A percentile compares a stretch with the other conserved stretches of the same genome.
Evolutionary conservation across 2,888 invertebrate species (phyloP).

Genomic region (Lasioglossum villosulum): DNA sequence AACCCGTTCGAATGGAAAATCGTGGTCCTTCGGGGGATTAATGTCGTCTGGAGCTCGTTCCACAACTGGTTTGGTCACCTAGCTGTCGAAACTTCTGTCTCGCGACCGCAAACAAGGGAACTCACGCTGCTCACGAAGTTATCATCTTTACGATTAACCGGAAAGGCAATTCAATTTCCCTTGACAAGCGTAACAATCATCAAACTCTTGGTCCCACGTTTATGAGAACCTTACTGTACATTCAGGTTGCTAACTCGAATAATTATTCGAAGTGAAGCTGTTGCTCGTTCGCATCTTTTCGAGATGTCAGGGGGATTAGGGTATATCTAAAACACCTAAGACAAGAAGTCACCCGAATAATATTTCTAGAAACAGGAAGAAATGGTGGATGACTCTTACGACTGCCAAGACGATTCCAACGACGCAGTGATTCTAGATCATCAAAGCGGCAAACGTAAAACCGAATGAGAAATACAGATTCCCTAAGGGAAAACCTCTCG

Average conservation of each 20-base stretch:
- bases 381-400: no score
- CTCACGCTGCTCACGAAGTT: background rate
- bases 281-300: no score
- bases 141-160: background rate
- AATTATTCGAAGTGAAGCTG: no score
- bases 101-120: background rate
- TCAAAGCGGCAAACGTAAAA: no score
- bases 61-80: background rate
- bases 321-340: no score
- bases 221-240: background rate
- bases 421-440: no score
- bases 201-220: background rate
- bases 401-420: no score
- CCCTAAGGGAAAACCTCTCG: background rate
- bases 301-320: no score
- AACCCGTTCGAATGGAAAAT: conserved; percentile 50
- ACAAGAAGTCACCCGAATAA: no score
- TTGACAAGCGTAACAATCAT: background rate
- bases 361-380: no score
- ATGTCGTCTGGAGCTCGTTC: conserved; percentile 27
- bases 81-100: conserved; percentile 6
- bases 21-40: conserved; percentile 25
- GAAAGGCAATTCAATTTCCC: background rate
- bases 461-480: no score
- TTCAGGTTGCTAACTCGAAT: background rate